Percentiles rank a stretch among this genome's conserved stretches.
Conservation (phyloP, 2,797 vertebrate species). For the Notolabrus celidotus region DNA sequence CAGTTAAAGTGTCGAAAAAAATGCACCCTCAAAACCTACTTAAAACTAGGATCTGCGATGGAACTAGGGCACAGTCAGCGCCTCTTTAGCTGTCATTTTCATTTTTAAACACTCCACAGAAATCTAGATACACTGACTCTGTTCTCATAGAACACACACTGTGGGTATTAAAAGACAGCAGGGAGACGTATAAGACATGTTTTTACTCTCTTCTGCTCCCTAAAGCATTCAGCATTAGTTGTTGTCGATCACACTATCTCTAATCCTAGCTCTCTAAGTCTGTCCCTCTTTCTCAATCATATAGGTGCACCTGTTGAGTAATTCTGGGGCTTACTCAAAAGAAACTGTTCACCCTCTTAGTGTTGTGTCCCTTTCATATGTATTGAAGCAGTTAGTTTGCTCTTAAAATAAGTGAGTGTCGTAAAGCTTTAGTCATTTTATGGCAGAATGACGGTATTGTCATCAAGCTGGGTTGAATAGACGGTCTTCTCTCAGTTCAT, state of each 20-base stretch:
- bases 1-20: neutral
- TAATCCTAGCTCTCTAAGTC: too few relatives aligned
- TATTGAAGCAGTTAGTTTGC: conserved; percentile 23
- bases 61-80: conserved; percentile 3
- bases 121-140: neutral
- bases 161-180: neutral
- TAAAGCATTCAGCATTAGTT: too few relatives aligned
- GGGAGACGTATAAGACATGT: too few relatives aligned
- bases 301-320: conserved; percentile 39
- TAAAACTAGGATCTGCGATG: neutral
- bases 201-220: too few relatives aligned
- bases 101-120: neutral
- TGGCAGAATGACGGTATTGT: conserved; percentile 5
- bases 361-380: conserved; percentile 51
- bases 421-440: conserved; percentile 42
- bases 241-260: neutral
- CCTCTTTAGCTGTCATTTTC: neutral
- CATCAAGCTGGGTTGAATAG: conserved; percentile 22
- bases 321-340: conserved; percentile 39
- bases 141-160: neutral
- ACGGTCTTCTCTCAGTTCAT: conserved; percentile 22
- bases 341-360: conserved; percentile 30
- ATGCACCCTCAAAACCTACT: neutral
- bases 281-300: neutral
- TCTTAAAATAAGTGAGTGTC: conserved; percentile 35